Conservation (phyloP, 2,797 vertebrate genomes). For the Eulemur rubriventer region DNA sequence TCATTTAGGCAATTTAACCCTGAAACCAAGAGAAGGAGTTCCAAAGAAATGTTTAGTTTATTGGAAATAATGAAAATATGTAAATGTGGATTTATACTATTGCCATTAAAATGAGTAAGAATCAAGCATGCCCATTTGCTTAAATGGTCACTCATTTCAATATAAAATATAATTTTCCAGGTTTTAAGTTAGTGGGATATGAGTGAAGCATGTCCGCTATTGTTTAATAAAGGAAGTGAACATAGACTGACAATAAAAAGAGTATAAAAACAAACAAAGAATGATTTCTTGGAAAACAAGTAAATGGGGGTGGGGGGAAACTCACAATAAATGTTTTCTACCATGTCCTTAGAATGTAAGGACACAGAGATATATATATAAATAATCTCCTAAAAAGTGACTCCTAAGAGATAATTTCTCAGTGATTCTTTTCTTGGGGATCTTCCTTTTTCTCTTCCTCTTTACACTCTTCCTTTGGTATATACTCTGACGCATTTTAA, state of each 20-base stretch:
- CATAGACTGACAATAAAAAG: not conserved
- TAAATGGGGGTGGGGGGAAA: not conserved
- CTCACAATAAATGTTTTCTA: not conserved
- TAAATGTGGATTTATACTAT: constrained; percentile 23
- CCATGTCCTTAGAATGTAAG: not conserved
- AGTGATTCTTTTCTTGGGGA: not conserved
- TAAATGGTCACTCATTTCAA: not conserved
- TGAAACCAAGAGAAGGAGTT: not conserved
- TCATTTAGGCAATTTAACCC: not conserved
- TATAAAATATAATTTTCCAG: constrained; percentile 33
- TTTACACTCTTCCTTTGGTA: not conserved
- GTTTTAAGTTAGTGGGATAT: constrained; percentile 8
- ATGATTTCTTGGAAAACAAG: constrained; percentile 26
- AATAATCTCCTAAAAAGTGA: not conserved
- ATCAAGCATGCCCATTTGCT: not conserved
- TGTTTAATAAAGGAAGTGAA: constrained; percentile 31
- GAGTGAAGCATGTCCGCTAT: constrained; percentile 24
- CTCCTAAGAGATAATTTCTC: not conserved
- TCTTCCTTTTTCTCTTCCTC: constrained; percentile 2
- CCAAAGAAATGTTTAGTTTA: constrained; percentile 1
- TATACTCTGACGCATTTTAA: not conserved
- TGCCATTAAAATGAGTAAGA: constrained; percentile 30
- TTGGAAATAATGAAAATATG: constrained; percentile 12
- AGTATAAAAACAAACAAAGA: constrained; percentile 3
- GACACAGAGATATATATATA: not conserved